Evolutionary conservation across 2,113 vertebrate genomes (phyloP), one percentile per base, ranked within the genome.

Genomic region (Ammodytes dubius): DNA sequence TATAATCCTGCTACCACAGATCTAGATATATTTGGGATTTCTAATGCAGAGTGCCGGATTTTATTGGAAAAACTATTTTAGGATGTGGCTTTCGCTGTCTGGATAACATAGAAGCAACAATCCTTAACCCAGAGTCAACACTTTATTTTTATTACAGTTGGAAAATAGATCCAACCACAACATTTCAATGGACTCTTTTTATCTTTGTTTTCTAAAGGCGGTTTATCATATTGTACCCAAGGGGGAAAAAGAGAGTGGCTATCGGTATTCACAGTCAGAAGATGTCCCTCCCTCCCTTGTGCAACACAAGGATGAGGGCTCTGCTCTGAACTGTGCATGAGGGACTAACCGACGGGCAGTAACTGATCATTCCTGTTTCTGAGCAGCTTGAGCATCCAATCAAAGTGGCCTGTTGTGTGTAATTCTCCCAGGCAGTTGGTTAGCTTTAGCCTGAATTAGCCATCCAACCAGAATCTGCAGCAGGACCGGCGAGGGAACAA

Each of bases 221-320:
- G 74, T 85, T 89, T 83, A 90, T 90, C 82, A 80, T 77, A 87
- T 89, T 70, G 78, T 70, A 42, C 77, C 59, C 6, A 0, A n/a
- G 35, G 42, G 57, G 14, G 8, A 39, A 59, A 73, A 45, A 80
- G 76, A 66, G 83, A 70, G 71, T 64, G 68, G 68, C 82, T 63
- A 40, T 79, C 74, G 75, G 56, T 69, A 53, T 58, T 82, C 73
- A 64, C 74, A 87, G 50, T 79, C 35, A 15, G 40, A 73, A 19
- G 40, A 61, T 65, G 58, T 57, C 63, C 65, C 74, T 66, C 74
- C 70, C 69, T 52, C 67, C 70, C 15, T 4, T 67, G 64, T 78
- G 66, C 60, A 64, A 43, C 35, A 52, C 52, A 58, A 61, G 63
- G 69, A 84, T 75, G 66, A 80, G 71, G 15, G 59, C 63, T 43